A percentile compares a stretch with the other conserved stretches of the same genome.
Evolutionary conservation across 2,797 vertebrate species (phyloP).

Genomic region (Poecilia gillii): DNA sequence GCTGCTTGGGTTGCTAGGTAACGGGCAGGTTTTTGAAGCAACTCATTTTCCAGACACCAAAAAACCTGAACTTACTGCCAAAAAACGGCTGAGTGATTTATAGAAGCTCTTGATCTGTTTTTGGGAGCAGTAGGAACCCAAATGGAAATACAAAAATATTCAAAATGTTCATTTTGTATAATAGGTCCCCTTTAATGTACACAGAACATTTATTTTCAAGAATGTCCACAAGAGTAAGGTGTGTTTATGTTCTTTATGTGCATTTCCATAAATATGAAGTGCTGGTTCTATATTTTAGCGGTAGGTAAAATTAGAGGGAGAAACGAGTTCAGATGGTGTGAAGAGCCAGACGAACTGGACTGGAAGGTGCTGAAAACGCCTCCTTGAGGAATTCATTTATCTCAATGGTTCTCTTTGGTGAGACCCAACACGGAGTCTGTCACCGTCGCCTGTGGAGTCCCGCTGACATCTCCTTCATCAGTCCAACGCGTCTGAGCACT

Average conservation of each 20-base stretch:
- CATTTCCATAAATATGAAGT: not conserved
- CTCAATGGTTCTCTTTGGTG: constrained; percentile 45
- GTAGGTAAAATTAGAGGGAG: constrained; percentile 27
- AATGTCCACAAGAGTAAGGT: not conserved
- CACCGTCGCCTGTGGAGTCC: constrained; percentile 58
- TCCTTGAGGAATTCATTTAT: constrained; percentile 66
- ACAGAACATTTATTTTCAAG: not conserved
- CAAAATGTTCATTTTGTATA: too few relatives aligned
- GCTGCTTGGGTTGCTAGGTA: too few relatives aligned
- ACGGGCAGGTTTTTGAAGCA: too few relatives aligned
- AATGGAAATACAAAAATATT: too few relatives aligned
- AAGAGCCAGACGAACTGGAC: constrained; percentile 22
- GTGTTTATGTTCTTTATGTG: not conserved
- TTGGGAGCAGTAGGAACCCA: too few relatives aligned
- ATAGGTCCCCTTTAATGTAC: too few relatives aligned
- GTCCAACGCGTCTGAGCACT: constrained; percentile 62
- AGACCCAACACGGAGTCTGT: constrained; percentile 53
- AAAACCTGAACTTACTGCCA: too few relatives aligned
- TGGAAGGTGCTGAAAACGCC: constrained; percentile 54
- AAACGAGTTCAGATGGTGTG: constrained; percentile 24
- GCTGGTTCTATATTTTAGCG: not conserved
- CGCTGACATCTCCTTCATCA: constrained; percentile 79
- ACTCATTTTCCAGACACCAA: too few relatives aligned
- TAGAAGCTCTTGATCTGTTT: too few relatives aligned
- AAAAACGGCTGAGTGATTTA: too few relatives aligned